Conservation (phyloP, 2,888 invertebrate genomes). For the Sesamia inferens region DNA sequence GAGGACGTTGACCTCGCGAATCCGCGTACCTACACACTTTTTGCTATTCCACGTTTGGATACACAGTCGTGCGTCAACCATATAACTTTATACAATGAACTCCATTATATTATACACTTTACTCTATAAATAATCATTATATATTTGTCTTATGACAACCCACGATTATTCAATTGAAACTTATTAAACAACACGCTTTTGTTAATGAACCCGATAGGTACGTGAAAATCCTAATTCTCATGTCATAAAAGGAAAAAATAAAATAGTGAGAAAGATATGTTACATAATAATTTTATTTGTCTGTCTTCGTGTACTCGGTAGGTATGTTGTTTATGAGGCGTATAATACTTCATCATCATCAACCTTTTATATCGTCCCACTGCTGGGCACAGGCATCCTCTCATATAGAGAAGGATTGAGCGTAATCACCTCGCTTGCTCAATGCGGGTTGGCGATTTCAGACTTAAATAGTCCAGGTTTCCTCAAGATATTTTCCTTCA, state of each 20-base stretch:
- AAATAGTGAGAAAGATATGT: constrained; percentile 25
- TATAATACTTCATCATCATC: too few relatives aligned
- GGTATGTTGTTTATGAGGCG: constrained; percentile 43
- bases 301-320: constrained; percentile 36
- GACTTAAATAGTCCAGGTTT: too few relatives aligned
- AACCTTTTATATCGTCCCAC: too few relatives aligned
- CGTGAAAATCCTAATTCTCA: constrained; percentile 46
- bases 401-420: too few relatives aligned
- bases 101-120: constrained; percentile 51
- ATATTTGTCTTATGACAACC: constrained; percentile 35
- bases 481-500: too few relatives aligned
- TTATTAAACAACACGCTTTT: constrained; percentile 38
- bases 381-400: too few relatives aligned
- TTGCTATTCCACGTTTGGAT: constrained; percentile 67
- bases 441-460: too few relatives aligned
- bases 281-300: constrained; percentile 25
- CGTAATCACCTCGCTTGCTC: too few relatives aligned
- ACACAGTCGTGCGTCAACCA: constrained; percentile 65
- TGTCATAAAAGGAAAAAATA: constrained; percentile 35
- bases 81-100: constrained; percentile 62
- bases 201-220: constrained; percentile 50
- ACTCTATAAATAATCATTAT: constrained; percentile 43
- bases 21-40: constrained; percentile 76
- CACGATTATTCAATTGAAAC: constrained; percentile 39
- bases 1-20: constrained; percentile 84